Conservation (phyloP, 1,140 invertebrate genomes). For the Charaxes varanes region DNA sequence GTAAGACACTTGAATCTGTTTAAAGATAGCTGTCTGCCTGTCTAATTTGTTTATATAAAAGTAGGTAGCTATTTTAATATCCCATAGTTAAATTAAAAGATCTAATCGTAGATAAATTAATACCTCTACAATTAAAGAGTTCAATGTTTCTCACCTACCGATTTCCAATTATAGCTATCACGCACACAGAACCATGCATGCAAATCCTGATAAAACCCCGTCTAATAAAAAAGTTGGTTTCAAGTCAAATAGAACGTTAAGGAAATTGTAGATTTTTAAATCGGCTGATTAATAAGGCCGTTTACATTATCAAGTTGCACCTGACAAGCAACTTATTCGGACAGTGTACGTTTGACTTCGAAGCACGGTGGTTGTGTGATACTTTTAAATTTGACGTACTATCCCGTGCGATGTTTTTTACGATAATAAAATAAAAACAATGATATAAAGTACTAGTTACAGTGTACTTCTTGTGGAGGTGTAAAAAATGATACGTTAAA, state of each 20-base stretch:
- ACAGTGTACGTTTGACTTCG: slow-evolving; percentile 65
- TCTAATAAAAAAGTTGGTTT: slow-evolving; percentile 5
- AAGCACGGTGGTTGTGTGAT: slow-evolving; percentile 37
- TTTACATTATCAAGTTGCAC: slow-evolving; percentile 20
- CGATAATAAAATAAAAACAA: slow-evolving; percentile 16
- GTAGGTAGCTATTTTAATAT: too few species aligned
- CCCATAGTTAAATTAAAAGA: too few species aligned
- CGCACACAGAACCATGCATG: background rate
- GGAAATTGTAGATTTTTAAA: slow-evolving; percentile 3
- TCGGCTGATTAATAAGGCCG: slow-evolving; percentile 40
- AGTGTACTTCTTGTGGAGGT: background rate
- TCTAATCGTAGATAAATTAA: too few species aligned
- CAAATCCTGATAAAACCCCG: slow-evolving; percentile 2
- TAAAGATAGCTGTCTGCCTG: too few species aligned
- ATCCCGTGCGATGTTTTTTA: slow-evolving; percentile 21
- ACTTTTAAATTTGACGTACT: slow-evolving; percentile 18
- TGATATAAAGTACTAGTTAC: slow-evolving; percentile 14
- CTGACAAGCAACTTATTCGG: slow-evolving; percentile 30
- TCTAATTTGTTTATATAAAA: too few species aligned
- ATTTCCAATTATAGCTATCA: slow-evolving; percentile 14
- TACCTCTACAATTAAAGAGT: slow-evolving; percentile 10
- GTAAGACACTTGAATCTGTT: too few species aligned
- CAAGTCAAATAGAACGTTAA: background rate
- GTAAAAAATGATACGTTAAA: slow-evolving; percentile 5
- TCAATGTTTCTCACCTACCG: slow-evolving; percentile 14